Base-by-base conservation (phyloP, 2,888 invertebrate species). In the Xylota sylvarum region DNA sequence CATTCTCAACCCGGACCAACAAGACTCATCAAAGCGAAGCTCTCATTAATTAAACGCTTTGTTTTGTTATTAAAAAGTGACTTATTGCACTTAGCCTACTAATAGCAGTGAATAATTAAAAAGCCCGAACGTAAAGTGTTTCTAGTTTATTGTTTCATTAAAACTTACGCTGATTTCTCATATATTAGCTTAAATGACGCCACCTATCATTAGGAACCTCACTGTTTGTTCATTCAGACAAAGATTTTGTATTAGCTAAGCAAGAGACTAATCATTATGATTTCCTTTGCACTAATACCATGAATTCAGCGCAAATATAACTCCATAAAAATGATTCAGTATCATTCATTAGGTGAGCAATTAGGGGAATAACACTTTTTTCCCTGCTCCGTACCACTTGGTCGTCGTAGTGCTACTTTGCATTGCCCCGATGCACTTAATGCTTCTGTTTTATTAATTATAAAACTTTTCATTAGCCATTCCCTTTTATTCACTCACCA, bases 401-500 rank as follows among this genome's bases (percentile, higher is more conserved):
- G 23, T 17, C 50, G 27, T 40, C 10, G 52, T 19, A 56, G 58
- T 58, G 77, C 73, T 86, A 82, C 82, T 86, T 86, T 86, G 77
- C 86, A 82, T 82, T 69, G 58, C 72, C 70, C 55, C 77, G 77
- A 60, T 82, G 86, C 82, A 73, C 72, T 78, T 86, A 86, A 86
- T 82, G 82, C 86, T 86, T 86, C 86, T 86, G 86, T 86, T 86
- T 86, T 82, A 86, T 82, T 86, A 86, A 86, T 86, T 86, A 72
- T 86, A 82, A 86, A 82, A 78, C 73, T 86, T 82, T 86, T 82
- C 82, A 86, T 86, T 86, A 86, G 67, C 72, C 80, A 81, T 77
- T 82, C 82, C 82, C 86, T 82, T 86, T 78, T 78, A 69, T 82
- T 73, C 77, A 82, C 37, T 82, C 73, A 19, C 64, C 72, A 69